Conservation (phyloP, 1,140 invertebrate species). For the Adelges cooleyi region DNA sequence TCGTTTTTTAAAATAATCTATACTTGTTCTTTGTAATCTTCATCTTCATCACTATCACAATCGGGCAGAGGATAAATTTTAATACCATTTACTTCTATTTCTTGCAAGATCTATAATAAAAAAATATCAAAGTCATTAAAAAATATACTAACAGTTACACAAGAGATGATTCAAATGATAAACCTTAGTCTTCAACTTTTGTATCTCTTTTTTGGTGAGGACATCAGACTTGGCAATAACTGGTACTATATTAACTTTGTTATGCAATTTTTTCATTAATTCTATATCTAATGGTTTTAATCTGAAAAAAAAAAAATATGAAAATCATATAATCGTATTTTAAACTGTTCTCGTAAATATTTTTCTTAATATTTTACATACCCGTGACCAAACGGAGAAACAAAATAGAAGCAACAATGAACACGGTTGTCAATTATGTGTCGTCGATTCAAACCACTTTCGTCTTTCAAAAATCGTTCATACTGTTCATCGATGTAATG, state of each 20-base stretch:
- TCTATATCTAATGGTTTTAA: constrained; percentile 86
- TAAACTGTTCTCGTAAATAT: not conserved
- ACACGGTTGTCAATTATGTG: constrained; percentile 88
- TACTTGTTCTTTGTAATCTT: constrained; percentile 84
- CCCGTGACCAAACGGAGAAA: constrained; percentile 96
- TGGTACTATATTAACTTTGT: constrained; percentile 97
- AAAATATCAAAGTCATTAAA: not conserved
- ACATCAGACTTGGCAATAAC: constrained; percentile 98
- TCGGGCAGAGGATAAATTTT: constrained; percentile 94
- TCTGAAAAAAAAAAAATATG: constrained; percentile 39
- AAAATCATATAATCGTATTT: no score
- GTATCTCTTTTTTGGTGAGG: constrained; percentile 87
- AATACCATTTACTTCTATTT: constrained; percentile 70
- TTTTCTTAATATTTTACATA: constrained; percentile 37
- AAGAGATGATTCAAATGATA: no score
- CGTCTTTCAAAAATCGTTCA: constrained; percentile 78
- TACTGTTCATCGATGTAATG: constrained; percentile 91
- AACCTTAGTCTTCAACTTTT: constrained; percentile 74
- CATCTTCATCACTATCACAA: constrained; percentile 88
- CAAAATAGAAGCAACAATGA: constrained; percentile 98
- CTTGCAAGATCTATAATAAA: constrained; percentile 53
- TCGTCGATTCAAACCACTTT: constrained; percentile 79
- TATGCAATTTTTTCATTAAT: constrained; percentile 97
- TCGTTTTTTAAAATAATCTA: constrained; percentile 1
- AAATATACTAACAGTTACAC: constrained; percentile 26